phyloP scores from a whole-genome alignment of 2,888 invertebrate species.

The Megamerina dolium region DNA sequence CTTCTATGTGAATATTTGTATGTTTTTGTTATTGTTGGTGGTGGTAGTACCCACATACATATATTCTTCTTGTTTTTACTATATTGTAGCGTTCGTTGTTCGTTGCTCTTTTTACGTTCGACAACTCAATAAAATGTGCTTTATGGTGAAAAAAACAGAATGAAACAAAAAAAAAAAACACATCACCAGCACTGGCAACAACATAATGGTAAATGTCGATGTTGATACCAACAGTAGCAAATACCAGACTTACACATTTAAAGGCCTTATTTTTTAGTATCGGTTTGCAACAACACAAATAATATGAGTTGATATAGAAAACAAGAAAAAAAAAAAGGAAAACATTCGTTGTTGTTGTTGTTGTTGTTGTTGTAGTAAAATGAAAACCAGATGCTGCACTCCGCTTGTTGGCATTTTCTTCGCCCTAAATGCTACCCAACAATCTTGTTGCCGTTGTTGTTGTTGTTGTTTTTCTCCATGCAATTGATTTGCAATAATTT shows the following conservation, averaged over 20 bases:
- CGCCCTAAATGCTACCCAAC: too few species aligned
- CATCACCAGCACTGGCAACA: not conserved
- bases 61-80: constrained; percentile 6
- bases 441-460: constrained; percentile 6
- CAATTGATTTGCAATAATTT: constrained; percentile 15
- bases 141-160: constrained; percentile 34
- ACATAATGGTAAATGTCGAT: constrained; percentile 3
- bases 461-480: constrained; percentile 4
- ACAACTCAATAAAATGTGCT: constrained; percentile 48
- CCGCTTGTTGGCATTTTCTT: constrained; percentile 6
- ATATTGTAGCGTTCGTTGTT: constrained; percentile 4
- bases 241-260: constrained; percentile 5
- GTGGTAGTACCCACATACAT: too few species aligned
- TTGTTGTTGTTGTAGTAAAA: constrained; percentile 6
- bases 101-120: constrained; percentile 20
- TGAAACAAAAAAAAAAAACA: constrained; percentile 8
- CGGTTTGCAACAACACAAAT: too few species aligned
- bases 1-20: too few species aligned
- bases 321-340: too few species aligned
- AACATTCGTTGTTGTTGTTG: constrained; percentile 1
- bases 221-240: constrained; percentile 1
- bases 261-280: too few species aligned
- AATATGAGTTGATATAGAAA: too few species aligned
- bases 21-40: too few species aligned
- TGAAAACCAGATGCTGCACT: constrained; percentile 21